phyloP scores from a whole-genome alignment of 2,888 invertebrate species.

The Metalampra italica region DNA sequence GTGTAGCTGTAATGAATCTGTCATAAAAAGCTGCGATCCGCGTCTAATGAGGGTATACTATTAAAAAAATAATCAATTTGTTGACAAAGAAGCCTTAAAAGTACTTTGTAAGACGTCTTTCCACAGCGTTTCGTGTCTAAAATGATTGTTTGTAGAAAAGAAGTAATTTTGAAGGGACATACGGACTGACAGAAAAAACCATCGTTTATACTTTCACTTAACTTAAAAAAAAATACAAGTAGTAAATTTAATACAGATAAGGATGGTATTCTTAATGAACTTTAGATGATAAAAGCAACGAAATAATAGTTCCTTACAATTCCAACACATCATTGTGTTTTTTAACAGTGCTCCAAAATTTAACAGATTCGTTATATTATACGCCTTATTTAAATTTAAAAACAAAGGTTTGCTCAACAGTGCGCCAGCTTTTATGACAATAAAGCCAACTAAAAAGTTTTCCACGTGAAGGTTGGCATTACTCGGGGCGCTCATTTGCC shows the following conservation, averaged over 20 bases:
- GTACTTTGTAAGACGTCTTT: slow-evolving; percentile 17
- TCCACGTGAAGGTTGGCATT: not conserved
- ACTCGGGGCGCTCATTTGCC: slow-evolving; percentile 7
- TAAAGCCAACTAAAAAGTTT: not conserved
- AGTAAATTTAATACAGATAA: no score
- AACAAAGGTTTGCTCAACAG: not conserved
- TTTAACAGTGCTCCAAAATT: no score
- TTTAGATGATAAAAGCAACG: no score
- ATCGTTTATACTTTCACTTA: no score
- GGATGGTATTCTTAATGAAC: no score
- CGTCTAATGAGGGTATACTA: slow-evolving; percentile 26
- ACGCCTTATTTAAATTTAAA: not conserved
- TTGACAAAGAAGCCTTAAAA: slow-evolving; percentile 13
- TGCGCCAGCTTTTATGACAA: not conserved
- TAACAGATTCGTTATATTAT: no score
- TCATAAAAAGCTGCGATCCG: slow-evolving; percentile 27
- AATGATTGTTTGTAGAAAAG: not conserved
- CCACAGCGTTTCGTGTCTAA: slow-evolving; percentile 15
- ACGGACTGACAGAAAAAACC: no score
- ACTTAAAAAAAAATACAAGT: no score
- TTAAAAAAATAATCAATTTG: slow-evolving; percentile 25
- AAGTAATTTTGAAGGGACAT: no score
- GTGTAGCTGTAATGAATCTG: slow-evolving; percentile 29
- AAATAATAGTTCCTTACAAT: no score
- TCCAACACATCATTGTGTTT: no score